Percentiles rank a stretch among this genome's conserved stretches.
phyloP scores from a whole-genome alignment of 2,113 vertebrate genomes.

The Phainopepla nitens region DNA sequence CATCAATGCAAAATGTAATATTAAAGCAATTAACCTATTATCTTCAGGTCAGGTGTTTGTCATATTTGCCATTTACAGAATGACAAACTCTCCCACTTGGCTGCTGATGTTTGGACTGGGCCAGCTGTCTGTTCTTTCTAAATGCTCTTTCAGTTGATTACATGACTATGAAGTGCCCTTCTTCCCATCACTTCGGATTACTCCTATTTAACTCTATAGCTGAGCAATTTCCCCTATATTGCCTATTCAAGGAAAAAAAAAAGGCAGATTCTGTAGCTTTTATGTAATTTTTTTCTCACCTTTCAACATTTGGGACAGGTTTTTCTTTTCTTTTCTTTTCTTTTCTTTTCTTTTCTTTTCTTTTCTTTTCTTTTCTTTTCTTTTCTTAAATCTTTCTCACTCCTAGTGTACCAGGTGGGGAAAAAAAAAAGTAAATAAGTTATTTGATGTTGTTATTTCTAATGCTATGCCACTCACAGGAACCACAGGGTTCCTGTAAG shows the following conservation, averaged over 20 bases:
- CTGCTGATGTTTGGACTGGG: constrained; percentile 8
- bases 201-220: background rate
- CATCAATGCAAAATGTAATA: constrained; percentile 36
- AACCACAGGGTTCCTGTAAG: background rate
- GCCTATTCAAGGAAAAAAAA: background rate
- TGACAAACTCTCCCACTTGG: constrained; percentile 46
- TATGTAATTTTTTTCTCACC: background rate
- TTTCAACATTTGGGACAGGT: background rate
- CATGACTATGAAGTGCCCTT: background rate
- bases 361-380: background rate
- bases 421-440: too few relatives aligned
- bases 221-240: background rate
- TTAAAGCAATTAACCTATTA: constrained; percentile 69
- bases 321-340: background rate
- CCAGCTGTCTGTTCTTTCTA: constrained; percentile 50
- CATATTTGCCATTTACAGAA: constrained; percentile 44
- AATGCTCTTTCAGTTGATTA: constrained; percentile 44
- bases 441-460: background rate
- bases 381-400: background rate
- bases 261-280: background rate
- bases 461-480: background rate
- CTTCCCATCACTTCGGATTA: background rate
- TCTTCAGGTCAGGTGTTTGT: constrained; percentile 45
- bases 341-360: background rate
- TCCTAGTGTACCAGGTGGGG: background rate